Conservation (phyloP, 2,113 vertebrate genomes). For the Pelmatolapia mariae region DNA sequence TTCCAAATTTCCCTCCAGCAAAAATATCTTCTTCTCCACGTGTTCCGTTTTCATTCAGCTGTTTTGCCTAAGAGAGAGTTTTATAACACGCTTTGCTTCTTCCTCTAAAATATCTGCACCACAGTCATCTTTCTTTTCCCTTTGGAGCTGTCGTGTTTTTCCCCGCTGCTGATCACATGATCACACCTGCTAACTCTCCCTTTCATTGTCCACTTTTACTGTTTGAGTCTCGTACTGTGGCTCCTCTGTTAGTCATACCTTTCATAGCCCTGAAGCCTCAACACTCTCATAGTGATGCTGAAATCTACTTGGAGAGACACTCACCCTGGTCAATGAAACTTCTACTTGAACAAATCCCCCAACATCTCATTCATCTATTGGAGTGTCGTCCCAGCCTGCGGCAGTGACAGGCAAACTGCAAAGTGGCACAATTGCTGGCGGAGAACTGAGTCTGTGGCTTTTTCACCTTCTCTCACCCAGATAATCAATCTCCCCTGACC, state of each 20-base stretch:
- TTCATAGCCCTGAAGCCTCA: not conserved
- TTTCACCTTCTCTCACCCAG: not conserved
- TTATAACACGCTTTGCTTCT: not conserved
- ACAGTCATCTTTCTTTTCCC: not conserved
- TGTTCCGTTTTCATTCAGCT: not conserved
- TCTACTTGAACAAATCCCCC: not conserved
- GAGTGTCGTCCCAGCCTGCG: not conserved
- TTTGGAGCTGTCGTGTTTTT: not conserved
- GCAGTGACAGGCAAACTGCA: not conserved
- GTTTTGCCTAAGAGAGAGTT: not conserved
- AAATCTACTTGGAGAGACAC: not conserved
- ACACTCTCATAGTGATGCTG: not conserved
- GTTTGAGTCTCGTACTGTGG: not conserved
- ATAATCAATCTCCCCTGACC: constrained; percentile 19
- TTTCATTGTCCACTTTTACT: not conserved
- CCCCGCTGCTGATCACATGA: not conserved
- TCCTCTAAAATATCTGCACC: not conserved
- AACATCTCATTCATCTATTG: not conserved
- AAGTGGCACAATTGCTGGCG: not conserved
- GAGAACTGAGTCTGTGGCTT: not conserved
- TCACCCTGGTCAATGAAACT: not conserved
- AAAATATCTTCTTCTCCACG: not conserved
- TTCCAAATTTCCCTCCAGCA: not conserved
- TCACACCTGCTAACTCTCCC: not conserved
- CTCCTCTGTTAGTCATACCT: not conserved